Conservation (phyloP, 2,113 vertebrate genomes). For the Clarias gariepinus region DNA sequence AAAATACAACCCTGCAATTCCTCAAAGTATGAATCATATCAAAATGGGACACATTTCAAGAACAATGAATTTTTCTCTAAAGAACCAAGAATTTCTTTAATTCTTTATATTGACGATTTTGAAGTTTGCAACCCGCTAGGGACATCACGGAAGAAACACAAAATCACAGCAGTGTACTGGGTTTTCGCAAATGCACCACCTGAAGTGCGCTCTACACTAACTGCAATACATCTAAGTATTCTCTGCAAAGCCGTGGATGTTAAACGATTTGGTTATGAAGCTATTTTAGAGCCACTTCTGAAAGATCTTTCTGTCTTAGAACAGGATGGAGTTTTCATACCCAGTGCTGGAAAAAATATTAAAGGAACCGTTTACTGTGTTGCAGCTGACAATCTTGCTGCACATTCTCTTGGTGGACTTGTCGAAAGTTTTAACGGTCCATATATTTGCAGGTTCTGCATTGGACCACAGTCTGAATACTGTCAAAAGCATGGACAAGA, state of each 20-base stretch:
- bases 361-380: constrained; percentile 36
- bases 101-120: constrained; percentile 8
- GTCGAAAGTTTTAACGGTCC: constrained; percentile 25
- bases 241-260: background rate
- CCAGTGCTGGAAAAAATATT: constrained; percentile 27
- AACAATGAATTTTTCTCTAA: constrained; percentile 16
- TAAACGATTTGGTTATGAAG: constrained; percentile 27
- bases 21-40: constrained; percentile 24
- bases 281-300: constrained; percentile 11
- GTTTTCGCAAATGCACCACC: background rate
- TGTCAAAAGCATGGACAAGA: constrained; percentile 19
- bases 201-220: background rate
- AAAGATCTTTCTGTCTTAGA: constrained; percentile 20
- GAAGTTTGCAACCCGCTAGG: constrained; percentile 1
- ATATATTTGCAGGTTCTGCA: constrained; percentile 28
- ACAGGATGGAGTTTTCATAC: constrained; percentile 28
- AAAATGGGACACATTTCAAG: constrained; percentile 26
- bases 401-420: constrained; percentile 22
- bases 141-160: constrained; percentile 33
- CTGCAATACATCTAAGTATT: background rate
- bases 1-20: background rate
- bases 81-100: constrained; percentile 19
- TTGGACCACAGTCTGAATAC: constrained; percentile 15
- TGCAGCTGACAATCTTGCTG: constrained; percentile 28
- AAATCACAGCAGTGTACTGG: constrained; percentile 32